Conservation (phyloP, 2,797 vertebrate genomes). For the Aratinga solstitialis region DNA sequence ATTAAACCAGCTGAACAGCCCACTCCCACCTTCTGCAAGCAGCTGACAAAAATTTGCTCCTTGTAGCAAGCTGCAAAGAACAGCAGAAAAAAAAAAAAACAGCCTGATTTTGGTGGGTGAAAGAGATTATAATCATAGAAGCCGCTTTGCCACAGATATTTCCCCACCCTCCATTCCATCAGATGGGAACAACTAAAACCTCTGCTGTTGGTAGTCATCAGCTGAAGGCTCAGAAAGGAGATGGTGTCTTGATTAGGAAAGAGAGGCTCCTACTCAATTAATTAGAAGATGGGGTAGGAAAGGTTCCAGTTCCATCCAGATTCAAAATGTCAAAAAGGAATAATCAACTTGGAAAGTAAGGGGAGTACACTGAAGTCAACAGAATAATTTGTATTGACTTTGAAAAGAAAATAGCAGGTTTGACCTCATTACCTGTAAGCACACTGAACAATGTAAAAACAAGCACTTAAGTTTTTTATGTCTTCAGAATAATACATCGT, state of each 20-base stretch:
- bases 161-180: not conserved
- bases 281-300: not conserved
- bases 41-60: not conserved
- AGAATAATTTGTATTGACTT: not conserved
- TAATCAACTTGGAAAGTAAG: not conserved
- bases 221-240: not conserved
- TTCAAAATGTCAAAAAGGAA: not conserved
- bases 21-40: not conserved
- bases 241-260: not conserved
- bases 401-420: not conserved
- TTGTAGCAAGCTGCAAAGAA: not conserved
- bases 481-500: not conserved
- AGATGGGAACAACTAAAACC: not conserved
- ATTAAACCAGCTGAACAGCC: not conserved
- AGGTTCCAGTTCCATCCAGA: not conserved
- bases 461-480: not conserved
- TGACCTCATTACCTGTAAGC: not conserved
- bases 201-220: not conserved
- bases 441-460: not conserved
- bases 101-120: not conserved
- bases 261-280: not conserved
- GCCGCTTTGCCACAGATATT: not conserved
- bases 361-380: not conserved
- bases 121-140: not conserved
- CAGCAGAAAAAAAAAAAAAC: not conserved